Percentiles rank a stretch among this genome's conserved stretches.
Evolutionary conservation across 2,797 vertebrate genomes (phyloP).

Genomic region (Gallinago solitaria): DNA sequence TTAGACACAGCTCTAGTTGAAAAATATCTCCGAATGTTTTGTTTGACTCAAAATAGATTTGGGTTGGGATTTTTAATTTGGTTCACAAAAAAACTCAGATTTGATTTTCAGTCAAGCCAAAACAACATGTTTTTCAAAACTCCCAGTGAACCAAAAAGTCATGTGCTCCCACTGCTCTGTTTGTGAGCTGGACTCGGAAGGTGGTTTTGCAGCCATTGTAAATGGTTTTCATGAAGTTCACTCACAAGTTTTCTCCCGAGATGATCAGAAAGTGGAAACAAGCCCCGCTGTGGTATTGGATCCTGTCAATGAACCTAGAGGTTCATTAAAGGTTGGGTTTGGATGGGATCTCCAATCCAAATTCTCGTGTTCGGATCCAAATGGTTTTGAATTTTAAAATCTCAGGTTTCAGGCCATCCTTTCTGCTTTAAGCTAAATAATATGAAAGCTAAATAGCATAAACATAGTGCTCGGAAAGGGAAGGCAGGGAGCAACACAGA

Average conservation of each 20-base stretch:
- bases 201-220: background rate
- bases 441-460: background rate
- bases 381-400: background rate
- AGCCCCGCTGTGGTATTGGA: background rate
- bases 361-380: background rate
- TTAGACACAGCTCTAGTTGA: background rate
- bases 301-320: background rate
- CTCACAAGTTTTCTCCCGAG: background rate
- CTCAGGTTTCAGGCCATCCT: background rate
- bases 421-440: background rate
- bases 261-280: background rate
- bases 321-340: background rate
- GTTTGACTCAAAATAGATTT: slow-evolving; percentile 13
- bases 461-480: background rate
- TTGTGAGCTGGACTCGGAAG: background rate
- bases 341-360: background rate
- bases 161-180: background rate
- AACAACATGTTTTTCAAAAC: slow-evolving; percentile 3
- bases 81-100: background rate
- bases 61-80: background rate
- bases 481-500: background rate
- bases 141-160: slow-evolving; percentile 8
- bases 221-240: background rate
- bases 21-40: background rate
- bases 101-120: background rate